These are phyloP conservation scores for Brachyalestes nurse DNA, from an alignment of 2,797 vertebrate genomes.

Conservation along the genomic window DNA sequence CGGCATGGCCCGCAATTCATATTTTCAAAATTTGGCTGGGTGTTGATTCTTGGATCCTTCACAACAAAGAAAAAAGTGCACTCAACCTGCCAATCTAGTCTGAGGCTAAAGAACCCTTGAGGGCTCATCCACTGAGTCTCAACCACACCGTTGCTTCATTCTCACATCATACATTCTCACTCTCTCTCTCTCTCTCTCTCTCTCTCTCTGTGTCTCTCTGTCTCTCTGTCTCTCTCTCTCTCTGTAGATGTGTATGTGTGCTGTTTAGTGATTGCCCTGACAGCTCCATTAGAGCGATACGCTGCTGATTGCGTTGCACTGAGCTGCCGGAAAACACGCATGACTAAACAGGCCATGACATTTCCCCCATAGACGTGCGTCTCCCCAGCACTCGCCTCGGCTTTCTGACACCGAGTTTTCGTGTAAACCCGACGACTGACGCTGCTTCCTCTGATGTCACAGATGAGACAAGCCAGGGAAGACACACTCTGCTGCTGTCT, in stretches of 20 bases:
- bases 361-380: conserved; percentile 28
- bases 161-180: neutral
- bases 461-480: conserved; percentile 4
- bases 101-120: conserved; percentile 35
- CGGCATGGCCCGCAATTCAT: no score
- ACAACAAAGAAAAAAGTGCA: neutral
- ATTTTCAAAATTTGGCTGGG: no score
- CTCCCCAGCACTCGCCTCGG: conserved; percentile 10
- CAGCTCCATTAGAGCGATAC: conserved; percentile 77
- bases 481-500: neutral
- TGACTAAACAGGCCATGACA: conserved; percentile 70
- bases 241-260: neutral
- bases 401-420: conserved; percentile 64
- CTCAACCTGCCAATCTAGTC: conserved; percentile 14
- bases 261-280: conserved; percentile 72
- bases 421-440: conserved; percentile 49
- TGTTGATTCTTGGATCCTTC: neutral
- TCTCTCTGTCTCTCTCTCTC: conserved; percentile 42
- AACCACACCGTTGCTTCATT: neutral
- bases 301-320: conserved; percentile 72
- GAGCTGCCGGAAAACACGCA: conserved; percentile 65
- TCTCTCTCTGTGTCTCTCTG: conserved; percentile 26
- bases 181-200: conserved; percentile 39
- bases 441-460: conserved; percentile 21
- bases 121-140: conserved; percentile 21